Evolutionary conservation across 2,113 vertebrate genomes (phyloP).

Genomic region (Dolichallabes microphthalmus): DNA sequence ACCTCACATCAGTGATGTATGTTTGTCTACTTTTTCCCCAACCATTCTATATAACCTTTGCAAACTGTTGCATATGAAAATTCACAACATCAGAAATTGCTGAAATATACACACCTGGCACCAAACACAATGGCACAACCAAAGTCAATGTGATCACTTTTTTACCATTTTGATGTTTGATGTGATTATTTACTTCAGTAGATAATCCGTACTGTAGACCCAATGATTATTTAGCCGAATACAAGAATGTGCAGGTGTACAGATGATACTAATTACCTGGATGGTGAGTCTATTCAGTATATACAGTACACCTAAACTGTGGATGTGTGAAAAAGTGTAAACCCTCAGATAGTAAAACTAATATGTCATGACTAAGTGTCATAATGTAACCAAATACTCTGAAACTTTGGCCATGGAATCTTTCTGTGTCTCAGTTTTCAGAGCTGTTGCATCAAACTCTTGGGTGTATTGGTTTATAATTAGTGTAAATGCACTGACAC

Average conservation of each 20-base stretch:
- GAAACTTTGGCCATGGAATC: constrained; percentile 15
- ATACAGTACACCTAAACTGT: background rate
- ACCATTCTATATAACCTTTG: background rate
- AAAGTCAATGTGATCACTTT: background rate
- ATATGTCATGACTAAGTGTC: background rate
- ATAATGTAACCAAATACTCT: background rate
- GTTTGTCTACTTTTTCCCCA: background rate
- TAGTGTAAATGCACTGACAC: constrained; percentile 62
- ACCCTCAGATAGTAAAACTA: background rate
- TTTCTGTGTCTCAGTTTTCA: constrained; percentile 16
- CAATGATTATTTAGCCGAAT: background rate
- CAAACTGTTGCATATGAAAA: background rate
- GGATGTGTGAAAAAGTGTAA: background rate
- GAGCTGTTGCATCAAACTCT: constrained; percentile 53
- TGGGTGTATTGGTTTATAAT: constrained; percentile 53
- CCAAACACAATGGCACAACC: background rate
- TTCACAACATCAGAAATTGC: background rate
- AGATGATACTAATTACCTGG: background rate
- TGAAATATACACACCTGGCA: background rate
- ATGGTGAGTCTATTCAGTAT: background rate
- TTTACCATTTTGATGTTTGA: background rate
- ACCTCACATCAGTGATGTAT: background rate
- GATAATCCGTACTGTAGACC: background rate
- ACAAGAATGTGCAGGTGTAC: background rate
- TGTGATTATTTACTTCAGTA: background rate